These are phyloP conservation scores for Limenitis camilla DNA, from an alignment of 2,888 invertebrate genomes.

Conservation along the genomic window DNA sequence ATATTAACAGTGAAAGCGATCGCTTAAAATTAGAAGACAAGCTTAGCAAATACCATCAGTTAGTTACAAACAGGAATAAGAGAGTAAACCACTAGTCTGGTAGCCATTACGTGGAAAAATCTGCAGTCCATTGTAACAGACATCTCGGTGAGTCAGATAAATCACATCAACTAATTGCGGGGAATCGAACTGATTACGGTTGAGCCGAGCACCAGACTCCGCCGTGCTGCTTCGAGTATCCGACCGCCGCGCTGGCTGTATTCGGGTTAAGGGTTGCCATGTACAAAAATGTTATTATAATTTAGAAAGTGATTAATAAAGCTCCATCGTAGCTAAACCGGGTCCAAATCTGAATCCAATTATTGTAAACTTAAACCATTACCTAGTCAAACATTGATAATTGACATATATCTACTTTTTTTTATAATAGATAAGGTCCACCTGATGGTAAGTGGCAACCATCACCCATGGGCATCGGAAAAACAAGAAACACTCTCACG, in stretches of 20 bases:
- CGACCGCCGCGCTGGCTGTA: not conserved
- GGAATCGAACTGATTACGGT: constrained; percentile 23
- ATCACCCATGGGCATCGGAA: too few relatives aligned
- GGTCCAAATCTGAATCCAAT: too few relatives aligned
- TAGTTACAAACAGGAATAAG: constrained; percentile 3
- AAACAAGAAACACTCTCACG: too few relatives aligned
- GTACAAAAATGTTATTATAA: too few relatives aligned
- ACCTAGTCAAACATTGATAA: too few relatives aligned
- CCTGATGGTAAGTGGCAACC: too few relatives aligned
- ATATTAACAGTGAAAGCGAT: not conserved
- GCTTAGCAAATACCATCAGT: not conserved
- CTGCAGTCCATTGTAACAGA: constrained; percentile 12
- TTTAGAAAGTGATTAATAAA: too few relatives aligned
- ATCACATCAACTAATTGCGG: constrained; percentile 25
- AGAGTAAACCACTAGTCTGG: constrained; percentile 12
- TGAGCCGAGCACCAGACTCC: constrained; percentile 7
- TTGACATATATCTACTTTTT: too few relatives aligned
- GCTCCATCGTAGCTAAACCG: too few relatives aligned
- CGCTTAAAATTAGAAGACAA: not conserved
- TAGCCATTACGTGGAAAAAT: constrained; percentile 7
- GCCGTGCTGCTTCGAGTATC: constrained; percentile 17
- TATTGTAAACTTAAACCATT: too few relatives aligned
- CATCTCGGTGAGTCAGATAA: constrained; percentile 22
- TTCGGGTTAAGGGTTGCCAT: constrained; percentile 8
- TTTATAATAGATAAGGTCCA: too few relatives aligned